phyloP scores from a whole-genome alignment of 1,140 invertebrate genomes.

The Choristoneura fumiferana region DNA sequence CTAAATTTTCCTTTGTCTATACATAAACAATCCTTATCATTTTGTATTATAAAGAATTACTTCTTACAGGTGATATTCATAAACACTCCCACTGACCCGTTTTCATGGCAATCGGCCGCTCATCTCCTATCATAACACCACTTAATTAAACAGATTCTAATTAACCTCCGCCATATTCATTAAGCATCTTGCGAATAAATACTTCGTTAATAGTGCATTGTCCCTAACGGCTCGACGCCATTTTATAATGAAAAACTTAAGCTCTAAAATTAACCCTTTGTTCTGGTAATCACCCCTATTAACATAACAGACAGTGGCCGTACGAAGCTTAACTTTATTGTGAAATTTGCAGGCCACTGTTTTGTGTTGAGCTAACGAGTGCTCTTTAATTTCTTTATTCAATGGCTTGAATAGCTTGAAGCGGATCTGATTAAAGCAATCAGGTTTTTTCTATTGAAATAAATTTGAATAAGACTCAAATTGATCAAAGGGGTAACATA shows the following conservation, averaged over 20 bases:
- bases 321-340: constrained; percentile 16
- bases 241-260: constrained; percentile 14
- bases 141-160: too few species aligned
- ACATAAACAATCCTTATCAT: too few species aligned
- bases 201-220: constrained; percentile 15
- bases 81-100: too few species aligned
- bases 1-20: too few species aligned
- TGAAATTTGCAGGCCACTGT: constrained; percentile 11
- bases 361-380: constrained; percentile 3
- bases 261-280: constrained; percentile 19
- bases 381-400: constrained; percentile 11
- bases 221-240: neutral
- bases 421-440: neutral
- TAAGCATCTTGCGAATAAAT: neutral
- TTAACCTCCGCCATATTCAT: neutral
- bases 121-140: too few species aligned
- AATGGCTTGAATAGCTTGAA: neutral
- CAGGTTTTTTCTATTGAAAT: too few species aligned
- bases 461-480: too few species aligned
- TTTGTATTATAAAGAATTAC: too few species aligned
- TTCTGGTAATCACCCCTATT: constrained; percentile 15
- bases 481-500: too few species aligned
- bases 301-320: constrained; percentile 10
- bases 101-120: too few species aligned
- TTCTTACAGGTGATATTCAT: too few species aligned